Base-by-base conservation (phyloP, 2,113 vertebrate genomes). In the Xiphorhynchus elegans region DNA sequence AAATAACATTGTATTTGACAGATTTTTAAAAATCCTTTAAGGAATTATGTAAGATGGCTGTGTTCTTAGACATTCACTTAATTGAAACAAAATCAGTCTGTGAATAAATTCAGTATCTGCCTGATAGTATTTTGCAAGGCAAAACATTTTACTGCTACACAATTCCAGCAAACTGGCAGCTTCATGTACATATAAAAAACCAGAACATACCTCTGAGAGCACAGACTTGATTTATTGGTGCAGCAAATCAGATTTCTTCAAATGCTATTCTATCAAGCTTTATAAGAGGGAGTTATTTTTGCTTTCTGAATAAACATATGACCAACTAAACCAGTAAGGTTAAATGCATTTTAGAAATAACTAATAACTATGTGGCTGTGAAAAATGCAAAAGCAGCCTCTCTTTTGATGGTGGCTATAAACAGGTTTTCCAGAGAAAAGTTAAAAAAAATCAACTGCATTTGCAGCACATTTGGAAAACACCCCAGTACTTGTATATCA, bases 231-330 rank as follows among this genome's bases (percentile, higher is more conserved):
- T 84, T 88, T 93, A 74, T 8, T 77, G 68, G 72, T 74, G 50
- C 68, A 84, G 42, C 70, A 92, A 92, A 90, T 86, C 75, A 90
- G 42, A 77, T 77, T 89, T 86, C 72, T 87, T 73, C 86, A 55
- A 44, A 81, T 52, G 47, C 49, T 67, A 7, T 81, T 86, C 55
- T 44, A 55, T 18, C 74, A 50, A 50, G 16, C 46, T 63, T 86
- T 75, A 63, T 53, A 70, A 62, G 47, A 81, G 66, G 23, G 11
- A 6, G 17, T 25, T 55, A 74, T 72, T 89, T 94, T 89, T 74
- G 44, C 29, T 83, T 92, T 93, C 53, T 46, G 47, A 89, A 56
- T 86, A 60, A 20, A 74, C 28, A 4, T 23, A 29, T 4, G 1
- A n/a, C 68, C 75, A 90, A 33, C 46, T 80, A 89, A 70, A 90